phyloP scores from a whole-genome alignment of 2,113 vertebrate species.

The Panthera uncia region DNA sequence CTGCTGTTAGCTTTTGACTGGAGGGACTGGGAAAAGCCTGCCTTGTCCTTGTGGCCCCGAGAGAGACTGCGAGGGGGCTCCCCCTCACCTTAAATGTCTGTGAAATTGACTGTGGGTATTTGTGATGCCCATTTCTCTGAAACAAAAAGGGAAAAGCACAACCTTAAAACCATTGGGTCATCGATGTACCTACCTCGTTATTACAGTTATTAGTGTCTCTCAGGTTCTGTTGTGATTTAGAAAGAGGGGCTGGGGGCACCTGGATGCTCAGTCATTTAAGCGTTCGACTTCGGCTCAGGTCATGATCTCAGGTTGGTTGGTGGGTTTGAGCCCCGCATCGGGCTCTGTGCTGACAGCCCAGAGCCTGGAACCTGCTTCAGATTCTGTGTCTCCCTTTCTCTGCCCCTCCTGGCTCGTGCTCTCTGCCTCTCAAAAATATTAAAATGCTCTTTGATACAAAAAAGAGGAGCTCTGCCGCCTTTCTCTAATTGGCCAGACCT shows the following conservation, averaged over 20 bases:
- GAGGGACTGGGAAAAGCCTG: neutral
- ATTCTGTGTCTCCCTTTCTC: too few species aligned
- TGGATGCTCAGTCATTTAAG: too few species aligned
- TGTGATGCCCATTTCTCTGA: conserved; percentile 22
- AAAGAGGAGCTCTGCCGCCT: neutral
- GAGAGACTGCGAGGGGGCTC: neutral
- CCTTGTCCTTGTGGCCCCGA: neutral
- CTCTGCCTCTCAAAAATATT: too few species aligned
- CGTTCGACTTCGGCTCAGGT: too few species aligned
- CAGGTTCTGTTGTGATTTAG: neutral
- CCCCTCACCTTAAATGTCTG: neutral
- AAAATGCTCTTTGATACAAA: too few species aligned
- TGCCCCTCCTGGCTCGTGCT: too few species aligned
- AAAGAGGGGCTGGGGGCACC: neutral
- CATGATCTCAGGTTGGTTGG: too few species aligned
- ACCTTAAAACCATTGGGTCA: neutral
- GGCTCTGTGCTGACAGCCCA: too few species aligned
- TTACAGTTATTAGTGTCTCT: neutral
- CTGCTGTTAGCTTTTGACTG: neutral
- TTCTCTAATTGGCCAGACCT: neutral
- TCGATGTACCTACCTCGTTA: neutral
- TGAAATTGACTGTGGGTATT: neutral
- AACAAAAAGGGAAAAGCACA: neutral
- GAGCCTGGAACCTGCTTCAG: too few species aligned
- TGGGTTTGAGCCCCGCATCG: too few species aligned